Evolutionary conservation across 2,888 invertebrate species (phyloP).

Genomic region (Lochmaea capreae): DNA sequence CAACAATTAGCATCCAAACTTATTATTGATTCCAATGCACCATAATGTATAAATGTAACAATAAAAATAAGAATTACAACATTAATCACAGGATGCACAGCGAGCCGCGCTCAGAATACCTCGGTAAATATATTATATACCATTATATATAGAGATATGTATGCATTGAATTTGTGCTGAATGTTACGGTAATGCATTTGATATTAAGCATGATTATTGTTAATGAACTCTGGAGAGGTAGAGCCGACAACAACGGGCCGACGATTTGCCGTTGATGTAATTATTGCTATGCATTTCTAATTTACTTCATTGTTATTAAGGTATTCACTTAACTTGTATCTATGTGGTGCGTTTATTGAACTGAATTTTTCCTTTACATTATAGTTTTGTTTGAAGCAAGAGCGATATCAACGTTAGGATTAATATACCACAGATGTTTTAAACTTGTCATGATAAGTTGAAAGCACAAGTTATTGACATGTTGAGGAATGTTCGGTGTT

Average conservation of each 20-base stretch:
- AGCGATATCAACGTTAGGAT: no score
- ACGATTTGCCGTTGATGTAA: constrained; percentile 38
- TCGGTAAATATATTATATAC: constrained; percentile 28
- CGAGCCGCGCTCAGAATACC: constrained; percentile 21
- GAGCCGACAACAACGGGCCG: constrained; percentile 26
- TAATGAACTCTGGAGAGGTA: constrained; percentile 41
- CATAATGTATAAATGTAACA: background rate
- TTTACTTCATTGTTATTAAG: constrained; percentile 41
- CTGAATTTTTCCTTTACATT: no score
- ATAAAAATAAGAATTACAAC: background rate
- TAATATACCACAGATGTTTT: no score
- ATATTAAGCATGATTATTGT: constrained; percentile 48
- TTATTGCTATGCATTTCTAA: constrained; percentile 45
- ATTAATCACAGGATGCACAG: constrained; percentile 22
- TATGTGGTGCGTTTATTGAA: background rate
- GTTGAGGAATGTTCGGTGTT: no score
- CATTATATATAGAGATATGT: constrained; percentile 26
- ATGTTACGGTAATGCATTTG: constrained; percentile 45
- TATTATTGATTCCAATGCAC: background rate
- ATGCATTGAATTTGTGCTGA: constrained; percentile 34
- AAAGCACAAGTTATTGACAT: no score
- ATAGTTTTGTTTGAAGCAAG: no score
- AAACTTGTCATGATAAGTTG: no score
- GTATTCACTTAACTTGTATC: constrained; percentile 45
- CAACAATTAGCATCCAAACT: background rate